Base-by-base conservation (phyloP, 2,888 invertebrate species). In the Hypomecis atomaria region DNA sequence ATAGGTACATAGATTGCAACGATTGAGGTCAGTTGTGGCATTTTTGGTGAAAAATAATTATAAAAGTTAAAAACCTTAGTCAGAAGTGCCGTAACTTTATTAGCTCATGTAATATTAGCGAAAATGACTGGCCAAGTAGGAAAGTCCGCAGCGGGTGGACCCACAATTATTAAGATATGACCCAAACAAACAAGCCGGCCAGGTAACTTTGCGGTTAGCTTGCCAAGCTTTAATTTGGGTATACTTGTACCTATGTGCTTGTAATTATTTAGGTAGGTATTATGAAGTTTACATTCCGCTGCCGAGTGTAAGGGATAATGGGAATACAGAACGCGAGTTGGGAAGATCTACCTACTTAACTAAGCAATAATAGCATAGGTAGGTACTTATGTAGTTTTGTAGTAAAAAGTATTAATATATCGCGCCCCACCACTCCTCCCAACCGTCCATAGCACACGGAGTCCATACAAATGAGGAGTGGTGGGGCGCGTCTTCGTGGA, bases 191-290 rank as follows among this genome's bases (percentile, higher is more conserved):
- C 56, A 40, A 6, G 50, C 37, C 40, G 13, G 33, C 13, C 45
- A 56, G 55, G 55, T 56, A 56, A 47, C 47, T 45, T 56, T 47
- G 56, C 56, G 56, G 47, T 13, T 10, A 47, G 37, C 38, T 47
- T 38, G 45, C 37, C 33, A 56, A 56, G 56, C 45, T 47, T 56
- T 56, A 6, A 56, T 47, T 56, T 47, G 23, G 56, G 54, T 34
- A 23, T 11, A 33, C 47, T 47, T 43, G 40, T 40, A 40, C 23
- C 40, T 40, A 43, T 11, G 4, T 11, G 43, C 47, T 47, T 33
- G 23, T 52, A 13, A 49, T 49, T 36, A 49, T 37, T 49, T 49
- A 40, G 38, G 40, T 10, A 13, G 40, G 3, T 8, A 36, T 36
- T 5, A 49, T 49, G 36, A 36, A 36, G 36, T 1, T 10, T 36